Percentiles rank a stretch among this genome's conserved stretches.
These are phyloP conservation scores for Alcis repandata DNA, from an alignment of 2,888 invertebrate genomes.

Conservation along the genomic window DNA sequence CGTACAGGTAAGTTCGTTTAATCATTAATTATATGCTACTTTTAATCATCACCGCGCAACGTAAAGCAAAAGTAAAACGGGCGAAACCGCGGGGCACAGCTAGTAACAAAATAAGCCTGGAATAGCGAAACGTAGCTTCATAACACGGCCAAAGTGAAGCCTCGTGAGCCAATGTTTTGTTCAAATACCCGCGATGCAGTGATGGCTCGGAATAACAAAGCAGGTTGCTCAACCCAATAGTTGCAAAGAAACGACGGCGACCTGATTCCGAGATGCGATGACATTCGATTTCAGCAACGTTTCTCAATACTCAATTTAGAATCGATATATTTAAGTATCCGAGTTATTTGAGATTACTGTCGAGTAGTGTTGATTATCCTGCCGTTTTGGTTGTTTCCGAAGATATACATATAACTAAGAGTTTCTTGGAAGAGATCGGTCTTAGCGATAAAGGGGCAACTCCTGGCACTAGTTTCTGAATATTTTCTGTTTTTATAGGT, in stretches of 20 bases:
- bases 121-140: neutral
- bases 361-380: neutral
- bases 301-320: slow-evolving; percentile 51
- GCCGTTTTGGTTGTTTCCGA: neutral
- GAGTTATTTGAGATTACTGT: slow-evolving; percentile 25
- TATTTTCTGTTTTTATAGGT: too few species aligned
- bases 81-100: too few species aligned
- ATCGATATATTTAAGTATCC: slow-evolving; percentile 12
- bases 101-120: too few species aligned
- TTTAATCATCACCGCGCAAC: too few species aligned
- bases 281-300: slow-evolving; percentile 56
- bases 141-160: neutral
- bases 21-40: too few species aligned
- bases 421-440: too few species aligned
- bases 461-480: too few species aligned
- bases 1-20: too few species aligned
- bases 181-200: slow-evolving; percentile 29
- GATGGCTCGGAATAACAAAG: slow-evolving; percentile 67
- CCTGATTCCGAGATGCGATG: slow-evolving; percentile 68
- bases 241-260: slow-evolving; percentile 62
- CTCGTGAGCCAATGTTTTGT: slow-evolving; percentile 15
- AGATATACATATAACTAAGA: neutral
- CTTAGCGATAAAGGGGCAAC: too few species aligned
- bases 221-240: slow-evolving; percentile 61
- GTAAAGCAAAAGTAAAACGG: too few species aligned